phyloP scores from a whole-genome alignment of 2,113 vertebrate genomes.

The Grammomys dolichurus region DNA sequence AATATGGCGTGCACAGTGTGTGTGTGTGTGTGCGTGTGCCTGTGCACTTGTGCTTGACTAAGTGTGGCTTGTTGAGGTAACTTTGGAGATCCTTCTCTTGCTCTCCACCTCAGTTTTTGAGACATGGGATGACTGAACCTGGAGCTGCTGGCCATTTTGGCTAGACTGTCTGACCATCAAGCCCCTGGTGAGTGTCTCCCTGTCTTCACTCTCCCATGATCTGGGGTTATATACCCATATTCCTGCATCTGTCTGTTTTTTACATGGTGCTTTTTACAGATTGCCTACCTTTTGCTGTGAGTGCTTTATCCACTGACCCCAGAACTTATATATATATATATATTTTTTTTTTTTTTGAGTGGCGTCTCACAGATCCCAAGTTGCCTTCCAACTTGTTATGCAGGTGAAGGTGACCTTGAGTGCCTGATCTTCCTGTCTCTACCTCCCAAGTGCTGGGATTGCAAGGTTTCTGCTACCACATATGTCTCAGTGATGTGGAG shows the following conservation, averaged over 20 bases:
- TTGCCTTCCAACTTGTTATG: not conserved
- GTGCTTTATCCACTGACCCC: not conserved
- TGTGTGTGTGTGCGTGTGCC: not conserved
- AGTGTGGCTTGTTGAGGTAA: not conserved
- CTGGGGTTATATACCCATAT: not conserved
- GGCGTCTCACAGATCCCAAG: no score
- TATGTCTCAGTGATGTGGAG: no score
- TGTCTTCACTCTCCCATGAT: not conserved
- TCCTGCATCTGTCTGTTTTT: not conserved
- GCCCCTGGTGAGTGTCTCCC: not conserved
- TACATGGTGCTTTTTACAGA: no score
- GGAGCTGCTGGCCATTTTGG: not conserved
- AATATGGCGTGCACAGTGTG: not conserved
- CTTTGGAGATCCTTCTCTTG: not conserved
- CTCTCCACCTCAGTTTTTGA: not conserved
- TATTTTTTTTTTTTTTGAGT: no score
- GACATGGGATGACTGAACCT: not conserved
- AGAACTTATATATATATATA: not conserved
- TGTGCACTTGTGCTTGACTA: no score
- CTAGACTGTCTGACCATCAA: not conserved
- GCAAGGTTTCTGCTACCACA: not conserved
- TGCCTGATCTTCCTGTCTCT: not conserved
- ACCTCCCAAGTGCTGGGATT: not conserved
- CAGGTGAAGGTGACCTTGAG: not conserved
- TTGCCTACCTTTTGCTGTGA: not conserved